A percentile compares a stretch with the other conserved stretches of the same genome.
Evolutionary conservation across 2,797 vertebrate genomes (phyloP).

Genomic region (Oreochromis grahami): DNA sequence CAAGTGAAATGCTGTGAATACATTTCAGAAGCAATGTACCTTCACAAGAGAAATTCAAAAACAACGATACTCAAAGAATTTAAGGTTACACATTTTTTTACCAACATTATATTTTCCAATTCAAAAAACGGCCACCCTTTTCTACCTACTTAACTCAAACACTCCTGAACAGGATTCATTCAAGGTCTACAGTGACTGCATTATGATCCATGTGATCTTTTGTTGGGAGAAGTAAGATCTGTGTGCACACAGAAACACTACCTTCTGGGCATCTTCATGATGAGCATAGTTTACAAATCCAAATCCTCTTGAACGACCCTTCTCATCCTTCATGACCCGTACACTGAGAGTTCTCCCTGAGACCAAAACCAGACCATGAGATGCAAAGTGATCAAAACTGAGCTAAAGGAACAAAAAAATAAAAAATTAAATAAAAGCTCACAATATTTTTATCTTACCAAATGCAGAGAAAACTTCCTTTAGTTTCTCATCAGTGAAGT

Average conservation of each 20-base stretch:
- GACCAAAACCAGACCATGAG: background rate
- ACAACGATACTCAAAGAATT: background rate
- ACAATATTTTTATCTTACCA: conserved; percentile 68
- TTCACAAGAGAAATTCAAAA: background rate
- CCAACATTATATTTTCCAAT: background rate
- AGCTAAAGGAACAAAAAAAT: background rate
- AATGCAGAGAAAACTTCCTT: conserved; percentile 86
- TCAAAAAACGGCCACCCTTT: background rate
- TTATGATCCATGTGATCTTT: background rate
- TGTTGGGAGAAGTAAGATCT: background rate
- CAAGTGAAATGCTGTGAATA: background rate
- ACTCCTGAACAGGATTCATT: background rate
- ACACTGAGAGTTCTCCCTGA: conserved; percentile 91
- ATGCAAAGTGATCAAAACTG: background rate
- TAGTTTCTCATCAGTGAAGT: conserved; percentile 83
- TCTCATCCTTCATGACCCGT: conserved; percentile 90
- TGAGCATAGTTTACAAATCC: conserved; percentile 95
- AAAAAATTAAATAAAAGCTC: background rate
- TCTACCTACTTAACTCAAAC: background rate
- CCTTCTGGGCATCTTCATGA: conserved; percentile 94
- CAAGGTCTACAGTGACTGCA: background rate
- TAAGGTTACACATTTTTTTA: background rate
- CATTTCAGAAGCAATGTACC: background rate
- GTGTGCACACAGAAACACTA: conserved; percentile 31
- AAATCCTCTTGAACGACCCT: conserved; percentile 86